Evolutionary conservation across 2,888 invertebrate genomes (phyloP).

Genomic region (Stenchaetothrips biformis): DNA sequence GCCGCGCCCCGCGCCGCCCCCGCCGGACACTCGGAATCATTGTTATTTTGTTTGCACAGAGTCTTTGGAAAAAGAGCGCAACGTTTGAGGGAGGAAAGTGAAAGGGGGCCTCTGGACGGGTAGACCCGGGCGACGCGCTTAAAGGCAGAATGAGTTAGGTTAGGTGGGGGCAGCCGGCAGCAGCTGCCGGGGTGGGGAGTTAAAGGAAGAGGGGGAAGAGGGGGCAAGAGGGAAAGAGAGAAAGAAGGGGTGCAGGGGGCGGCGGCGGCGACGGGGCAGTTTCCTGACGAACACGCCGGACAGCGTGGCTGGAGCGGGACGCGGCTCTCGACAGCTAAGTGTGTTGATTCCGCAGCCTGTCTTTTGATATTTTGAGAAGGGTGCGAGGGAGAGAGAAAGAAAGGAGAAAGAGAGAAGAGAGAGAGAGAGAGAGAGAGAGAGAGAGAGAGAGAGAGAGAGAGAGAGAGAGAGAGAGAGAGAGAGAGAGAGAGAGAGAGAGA

Average conservation of each 20-base stretch:
- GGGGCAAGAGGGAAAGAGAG: not conserved
- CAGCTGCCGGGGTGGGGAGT: not conserved
- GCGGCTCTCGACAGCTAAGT: not conserved
- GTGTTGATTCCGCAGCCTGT: slow-evolving; percentile 16
- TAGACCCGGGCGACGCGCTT: too few relatives aligned
- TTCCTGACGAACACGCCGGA: not conserved
- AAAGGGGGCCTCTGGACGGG: too few relatives aligned
- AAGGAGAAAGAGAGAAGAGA: not conserved
- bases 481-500: too few relatives aligned
- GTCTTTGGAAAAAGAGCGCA: too few relatives aligned
- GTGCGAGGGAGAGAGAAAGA: not conserved
- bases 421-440: not conserved
- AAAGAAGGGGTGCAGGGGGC: not conserved
- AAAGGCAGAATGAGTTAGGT: too few relatives aligned
- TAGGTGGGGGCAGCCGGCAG: too few relatives aligned
- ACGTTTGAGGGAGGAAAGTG: too few relatives aligned
- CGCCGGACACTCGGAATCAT: too few relatives aligned
- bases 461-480: too few relatives aligned
- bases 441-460: too few relatives aligned
- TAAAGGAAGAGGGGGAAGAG: not conserved
- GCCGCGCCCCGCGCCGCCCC: too few relatives aligned
- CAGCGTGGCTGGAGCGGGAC: not conserved
- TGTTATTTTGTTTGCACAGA: too few relatives aligned
- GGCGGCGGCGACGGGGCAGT: not conserved
- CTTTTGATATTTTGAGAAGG: slow-evolving; percentile 1